Percentiles rank a stretch among this genome's conserved stretches.
Evolutionary conservation across 1,140 invertebrate genomes (phyloP).

Genomic region (Sinella curviseta): DNA sequence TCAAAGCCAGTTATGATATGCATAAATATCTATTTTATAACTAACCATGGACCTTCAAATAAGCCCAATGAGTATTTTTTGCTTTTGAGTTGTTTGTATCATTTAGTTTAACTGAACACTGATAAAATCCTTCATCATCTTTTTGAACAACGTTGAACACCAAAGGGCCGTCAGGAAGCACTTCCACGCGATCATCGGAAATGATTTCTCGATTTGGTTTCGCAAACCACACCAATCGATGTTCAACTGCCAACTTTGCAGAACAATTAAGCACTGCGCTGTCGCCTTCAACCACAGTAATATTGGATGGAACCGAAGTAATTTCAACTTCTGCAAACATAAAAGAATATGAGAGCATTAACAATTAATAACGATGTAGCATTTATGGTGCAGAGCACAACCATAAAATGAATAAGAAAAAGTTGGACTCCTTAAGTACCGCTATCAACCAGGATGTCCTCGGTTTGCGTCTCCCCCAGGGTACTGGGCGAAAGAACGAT

Average conservation of each 20-base stretch:
- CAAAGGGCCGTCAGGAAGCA: slow-evolving; percentile 37
- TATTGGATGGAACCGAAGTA: slow-evolving; percentile 37
- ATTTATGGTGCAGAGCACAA: too few species aligned
- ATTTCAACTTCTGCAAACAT: slow-evolving; percentile 7
- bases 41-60: slow-evolving; percentile 43
- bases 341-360: neutral
- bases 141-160: slow-evolving; percentile 39
- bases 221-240: slow-evolving; percentile 35
- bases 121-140: slow-evolving; percentile 47
- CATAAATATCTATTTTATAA: neutral
- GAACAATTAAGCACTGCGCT: slow-evolving; percentile 42
- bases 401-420: neutral
- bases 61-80: slow-evolving; percentile 44
- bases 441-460: neutral
- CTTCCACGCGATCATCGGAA: slow-evolving; percentile 36
- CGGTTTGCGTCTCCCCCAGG: neutral
- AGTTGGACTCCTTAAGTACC: neutral
- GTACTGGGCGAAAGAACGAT: neutral
- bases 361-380: too few species aligned
- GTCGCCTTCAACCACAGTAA: slow-evolving; percentile 32
- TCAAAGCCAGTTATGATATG: neutral
- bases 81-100: slow-evolving; percentile 37
- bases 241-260: neutral
- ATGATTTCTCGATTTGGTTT: slow-evolving; percentile 41
- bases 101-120: slow-evolving; percentile 43